Evolutionary conservation across 2,113 vertebrate species (phyloP), one percentile per base, ranked within the genome.

Genomic region (Cyprinus carpio): DNA sequence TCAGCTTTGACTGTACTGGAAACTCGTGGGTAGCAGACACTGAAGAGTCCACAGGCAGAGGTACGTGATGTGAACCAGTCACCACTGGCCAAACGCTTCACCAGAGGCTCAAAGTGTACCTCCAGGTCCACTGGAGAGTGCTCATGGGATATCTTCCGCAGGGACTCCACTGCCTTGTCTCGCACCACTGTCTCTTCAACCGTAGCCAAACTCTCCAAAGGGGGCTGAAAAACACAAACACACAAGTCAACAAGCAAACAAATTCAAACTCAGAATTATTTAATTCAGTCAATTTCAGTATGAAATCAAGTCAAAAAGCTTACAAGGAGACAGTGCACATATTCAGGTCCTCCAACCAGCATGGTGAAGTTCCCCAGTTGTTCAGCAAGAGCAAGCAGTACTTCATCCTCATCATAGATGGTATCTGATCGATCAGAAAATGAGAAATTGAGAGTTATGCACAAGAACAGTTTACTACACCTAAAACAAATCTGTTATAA

Each of bases 11-110:
- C 95, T 20, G 95, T 95, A 91, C 92, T 94, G 88, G 96, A 96
- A 58, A 97, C 96, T 40, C 96, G 94, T 7, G 97, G 96, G 90
- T 97, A 97, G 92, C 96, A 97, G 77, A 97, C 96, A 4, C 96
- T 96, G 92, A 97, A 97, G 82, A 97, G 94, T 31, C 96, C 96
- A 40, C 97, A 97, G 0, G 97, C 97, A 79, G 97, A 97, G 23
- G 96, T 97, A 69, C 97, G 96, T 62, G 96, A 97, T 20, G 97
- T 97, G 91, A 97, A 97, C 97, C 97, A 97, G 90, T 97, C 96
- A 37, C 97, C 97, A 29, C 96, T 96, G 27, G 96, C 96, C 76
- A 97, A 91, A 12, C 96, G 94, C 86, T 97, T 97, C 80, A 97
- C 96, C 92, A 97, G 92, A 25, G 96, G 97, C 72, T 97, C 96